These are phyloP conservation scores for Artibeus lituratus DNA, from an alignment of 2,797 vertebrate genomes.

Conservation along the genomic window DNA sequence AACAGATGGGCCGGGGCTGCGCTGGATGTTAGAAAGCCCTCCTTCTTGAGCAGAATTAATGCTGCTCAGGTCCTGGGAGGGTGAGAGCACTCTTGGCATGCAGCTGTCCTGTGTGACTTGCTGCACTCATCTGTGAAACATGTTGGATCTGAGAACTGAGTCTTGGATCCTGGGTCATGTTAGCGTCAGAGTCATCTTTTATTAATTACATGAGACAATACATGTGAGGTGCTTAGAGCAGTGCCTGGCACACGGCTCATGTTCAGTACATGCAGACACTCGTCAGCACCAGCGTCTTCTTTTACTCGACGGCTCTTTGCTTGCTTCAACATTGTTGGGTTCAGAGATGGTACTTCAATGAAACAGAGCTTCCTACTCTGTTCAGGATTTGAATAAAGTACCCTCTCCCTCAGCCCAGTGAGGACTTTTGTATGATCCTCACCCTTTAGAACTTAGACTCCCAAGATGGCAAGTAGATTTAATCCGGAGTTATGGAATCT, in stretches of 20 bases:
- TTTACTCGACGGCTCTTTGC: neutral
- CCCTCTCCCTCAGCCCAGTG: neutral
- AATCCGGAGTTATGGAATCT: neutral
- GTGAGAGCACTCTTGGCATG: constrained; percentile 38
- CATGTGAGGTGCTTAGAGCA: neutral
- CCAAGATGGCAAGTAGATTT: neutral
- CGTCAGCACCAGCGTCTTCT: neutral
- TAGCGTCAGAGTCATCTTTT: constrained; percentile 56
- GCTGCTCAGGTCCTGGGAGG: constrained; percentile 23
- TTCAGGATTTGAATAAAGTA: neutral
- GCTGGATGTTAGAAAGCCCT: constrained; percentile 31
- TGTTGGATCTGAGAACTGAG: constrained; percentile 39
- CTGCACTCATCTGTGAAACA: constrained; percentile 49
- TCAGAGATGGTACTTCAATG: neutral
- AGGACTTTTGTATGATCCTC: neutral
- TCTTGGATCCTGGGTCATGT: constrained; percentile 38
- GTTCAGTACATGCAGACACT: neutral
- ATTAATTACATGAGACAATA: constrained; percentile 51
- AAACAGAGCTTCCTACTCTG: neutral
- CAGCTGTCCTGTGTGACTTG: constrained; percentile 30
- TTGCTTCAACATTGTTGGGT: neutral
- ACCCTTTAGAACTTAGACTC: neutral
- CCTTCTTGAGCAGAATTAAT: constrained; percentile 33
- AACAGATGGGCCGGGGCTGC: constrained; percentile 51
- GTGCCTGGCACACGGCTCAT: neutral